These are phyloP conservation scores for Leptinotarsa lineolata DNA, from an alignment of 1,140 invertebrate genomes.

Conservation along the genomic window DNA sequence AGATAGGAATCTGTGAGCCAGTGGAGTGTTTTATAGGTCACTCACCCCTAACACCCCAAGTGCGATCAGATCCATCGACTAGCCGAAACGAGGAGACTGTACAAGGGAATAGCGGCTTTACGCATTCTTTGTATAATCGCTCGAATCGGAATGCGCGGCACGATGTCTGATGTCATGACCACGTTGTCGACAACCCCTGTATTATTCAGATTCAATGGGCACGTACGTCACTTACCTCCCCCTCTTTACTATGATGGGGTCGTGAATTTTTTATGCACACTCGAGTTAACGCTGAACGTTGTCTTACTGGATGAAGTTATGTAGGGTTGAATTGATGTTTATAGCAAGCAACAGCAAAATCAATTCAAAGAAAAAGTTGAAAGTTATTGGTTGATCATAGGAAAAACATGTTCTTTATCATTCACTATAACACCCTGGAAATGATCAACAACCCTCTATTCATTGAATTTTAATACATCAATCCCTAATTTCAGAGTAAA, in stretches of 20 bases:
- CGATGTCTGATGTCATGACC: neutral
- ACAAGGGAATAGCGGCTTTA: neutral
- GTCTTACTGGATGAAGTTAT: too few species aligned
- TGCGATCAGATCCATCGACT: neutral
- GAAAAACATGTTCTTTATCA: too few species aligned
- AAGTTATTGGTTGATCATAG: too few species aligned
- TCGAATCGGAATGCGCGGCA: neutral
- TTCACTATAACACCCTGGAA: too few species aligned
- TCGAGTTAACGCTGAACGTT: too few species aligned
- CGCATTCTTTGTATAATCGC: neutral
- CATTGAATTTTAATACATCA: too few species aligned
- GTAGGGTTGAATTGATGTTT: too few species aligned
- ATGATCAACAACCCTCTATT: too few species aligned
- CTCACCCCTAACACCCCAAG: constrained; percentile 4
- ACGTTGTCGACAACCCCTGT: constrained; percentile 24
- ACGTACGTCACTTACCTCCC: constrained; percentile 20
- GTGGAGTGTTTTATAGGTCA: constrained; percentile 9
- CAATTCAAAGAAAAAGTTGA: too few species aligned
- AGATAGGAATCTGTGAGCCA: constrained; percentile 21
- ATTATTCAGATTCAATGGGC: constrained; percentile 14
- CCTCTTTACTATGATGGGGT: constrained; percentile 12
- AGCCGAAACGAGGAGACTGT: neutral
- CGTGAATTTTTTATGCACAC: neutral
- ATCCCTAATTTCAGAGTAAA: too few species aligned
- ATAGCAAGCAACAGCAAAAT: too few species aligned